Evolutionary conservation across 2,797 vertebrate genomes (phyloP), one percentile per base, ranked within the genome.

Genomic region (Champsocephalus gunnari): DNA sequence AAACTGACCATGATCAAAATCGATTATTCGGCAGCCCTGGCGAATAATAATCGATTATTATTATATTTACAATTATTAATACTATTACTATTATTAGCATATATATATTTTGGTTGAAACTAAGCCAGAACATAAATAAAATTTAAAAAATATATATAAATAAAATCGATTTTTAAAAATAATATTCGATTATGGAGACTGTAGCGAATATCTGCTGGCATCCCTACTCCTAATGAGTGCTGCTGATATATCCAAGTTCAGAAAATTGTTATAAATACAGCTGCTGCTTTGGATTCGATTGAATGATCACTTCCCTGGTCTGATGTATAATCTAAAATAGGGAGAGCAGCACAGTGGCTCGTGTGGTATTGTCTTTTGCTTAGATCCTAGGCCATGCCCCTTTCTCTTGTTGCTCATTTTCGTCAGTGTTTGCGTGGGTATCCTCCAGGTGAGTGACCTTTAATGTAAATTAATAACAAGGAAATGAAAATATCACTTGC

Each of bases 251-350:
- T 64, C 74, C 62, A 58, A 41, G 53, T 19, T 75, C 21, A 59
- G 28, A 63, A 84, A 79, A 66, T n/a, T 28, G 51, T 65, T 76
- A 75, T 79, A 83, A 84, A 87, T 80, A 88, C 83, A 76, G 55
- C 72, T 5, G 41, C 64, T n/a, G 66, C 66, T 38, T 75, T 62
- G 60, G 64, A 70, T 80, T 75, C 73, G 28, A 85, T 59, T 24
- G 81, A 57, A 67, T 58, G 73, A 79, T 86, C 60, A 60, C 32
- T 57, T 66, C 66, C 43, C 9, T 12, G 77, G 61, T 83, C 88
- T 87, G 75, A 85, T 66, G 79, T 49, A 1, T 50, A 55, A 74
- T 73, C 45, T 72, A 54, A 84, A 75, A 74, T 61, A 67, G 68
- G 56, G 53, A 63, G 55, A 66, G 17, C 62, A 68, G 71, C 3